Evolutionary conservation across 2,888 invertebrate genomes (phyloP).

Genomic region (Lepetodrilus schrolli): DNA sequence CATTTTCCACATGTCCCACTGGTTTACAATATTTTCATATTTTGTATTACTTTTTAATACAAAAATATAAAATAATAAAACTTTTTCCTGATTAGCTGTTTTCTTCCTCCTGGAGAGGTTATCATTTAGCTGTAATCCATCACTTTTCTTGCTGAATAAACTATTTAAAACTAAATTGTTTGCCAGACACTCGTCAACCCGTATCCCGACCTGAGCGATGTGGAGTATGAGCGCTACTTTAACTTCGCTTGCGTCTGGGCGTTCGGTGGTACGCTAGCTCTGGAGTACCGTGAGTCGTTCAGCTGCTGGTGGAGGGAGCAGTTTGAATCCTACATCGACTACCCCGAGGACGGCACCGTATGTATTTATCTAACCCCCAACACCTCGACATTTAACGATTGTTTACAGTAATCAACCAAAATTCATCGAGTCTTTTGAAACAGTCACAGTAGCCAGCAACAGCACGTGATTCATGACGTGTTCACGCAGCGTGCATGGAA

Average conservation of each 20-base stretch:
- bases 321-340: slow-evolving; percentile 68
- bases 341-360: slow-evolving; percentile 70
- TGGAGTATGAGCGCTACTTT: slow-evolving; percentile 72
- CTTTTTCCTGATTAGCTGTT: no score
- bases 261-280: slow-evolving; percentile 71
- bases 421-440: no score
- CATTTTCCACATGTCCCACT: no score
- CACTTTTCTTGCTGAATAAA: no score
- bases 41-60: no score
- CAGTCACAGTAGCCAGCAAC: no score
- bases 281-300: slow-evolving; percentile 65
- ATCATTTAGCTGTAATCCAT: no score
- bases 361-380: slow-evolving; percentile 38
- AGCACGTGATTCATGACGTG: no score
- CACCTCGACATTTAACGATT: neutral
- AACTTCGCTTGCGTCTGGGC: slow-evolving; percentile 73
- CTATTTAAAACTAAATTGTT: neutral
- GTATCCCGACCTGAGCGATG: slow-evolving; percentile 65
- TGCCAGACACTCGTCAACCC: slow-evolving; percentile 56
- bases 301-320: slow-evolving; percentile 72
- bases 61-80: no score
- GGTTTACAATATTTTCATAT: no score
- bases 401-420: neutral
- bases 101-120: no score
- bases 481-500: no score